Percentiles rank a stretch among this genome's conserved stretches.
phyloP scores from a whole-genome alignment of 2,797 vertebrate species.

The Sebastolobus alascanus region DNA sequence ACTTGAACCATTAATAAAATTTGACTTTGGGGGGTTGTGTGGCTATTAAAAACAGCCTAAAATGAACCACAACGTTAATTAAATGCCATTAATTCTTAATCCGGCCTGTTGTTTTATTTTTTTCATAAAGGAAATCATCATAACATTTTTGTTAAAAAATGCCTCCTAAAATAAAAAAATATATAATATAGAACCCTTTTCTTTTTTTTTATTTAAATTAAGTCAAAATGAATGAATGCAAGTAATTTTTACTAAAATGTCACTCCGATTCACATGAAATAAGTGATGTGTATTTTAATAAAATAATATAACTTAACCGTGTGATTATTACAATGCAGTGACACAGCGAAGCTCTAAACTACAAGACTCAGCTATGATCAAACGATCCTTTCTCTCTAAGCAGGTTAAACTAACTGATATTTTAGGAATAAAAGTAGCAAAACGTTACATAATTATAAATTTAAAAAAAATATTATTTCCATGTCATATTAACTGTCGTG shows the following conservation, averaged over 20 bases:
- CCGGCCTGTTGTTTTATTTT: not conserved
- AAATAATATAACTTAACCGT: not conserved
- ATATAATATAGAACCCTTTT: too few species aligned
- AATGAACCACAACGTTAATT: not conserved
- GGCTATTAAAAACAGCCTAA: not conserved
- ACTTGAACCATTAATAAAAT: too few species aligned
- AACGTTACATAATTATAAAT: not conserved
- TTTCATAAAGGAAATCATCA: not conserved
- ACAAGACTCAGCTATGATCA: not conserved
- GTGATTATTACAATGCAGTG: not conserved
- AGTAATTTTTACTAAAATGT: not conserved
- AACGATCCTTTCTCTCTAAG: not conserved
- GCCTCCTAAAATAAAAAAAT: not conserved
- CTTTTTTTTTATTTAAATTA: too few species aligned
- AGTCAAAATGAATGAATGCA: not conserved
- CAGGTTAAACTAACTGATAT: not conserved
- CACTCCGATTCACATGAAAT: not conserved
- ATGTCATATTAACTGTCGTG: not conserved
- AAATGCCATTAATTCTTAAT: not conserved
- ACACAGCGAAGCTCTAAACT: too few species aligned
- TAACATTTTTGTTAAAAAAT: not conserved
- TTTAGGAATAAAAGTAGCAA: not conserved
- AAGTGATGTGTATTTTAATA: not conserved
- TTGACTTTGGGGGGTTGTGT: not conserved
- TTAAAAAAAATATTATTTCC: not conserved